A percentile compares a stretch with the other conserved stretches of the same genome.
phyloP scores from a whole-genome alignment of 2,888 invertebrate species.

The Lacanobia oleracea region DNA sequence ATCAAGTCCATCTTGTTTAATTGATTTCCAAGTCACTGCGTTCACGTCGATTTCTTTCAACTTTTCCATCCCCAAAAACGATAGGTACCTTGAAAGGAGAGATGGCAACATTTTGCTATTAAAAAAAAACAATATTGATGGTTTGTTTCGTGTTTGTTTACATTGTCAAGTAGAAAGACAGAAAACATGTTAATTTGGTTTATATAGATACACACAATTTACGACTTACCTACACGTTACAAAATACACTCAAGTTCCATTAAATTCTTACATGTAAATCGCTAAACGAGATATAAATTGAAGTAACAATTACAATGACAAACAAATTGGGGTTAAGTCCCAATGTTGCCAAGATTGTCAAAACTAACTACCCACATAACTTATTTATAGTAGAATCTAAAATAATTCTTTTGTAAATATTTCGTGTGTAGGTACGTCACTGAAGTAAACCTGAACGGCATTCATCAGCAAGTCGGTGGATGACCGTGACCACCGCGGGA shows the following conservation, averaged over 20 bases:
- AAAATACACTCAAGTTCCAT: background rate
- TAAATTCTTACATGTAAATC: background rate
- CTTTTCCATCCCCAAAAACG: conserved; percentile 65
- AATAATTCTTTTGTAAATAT: background rate
- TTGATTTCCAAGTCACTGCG: conserved; percentile 78
- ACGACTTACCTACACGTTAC: conserved; percentile 12
- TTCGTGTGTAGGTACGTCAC: background rate
- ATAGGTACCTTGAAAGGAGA: background rate
- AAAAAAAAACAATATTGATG: background rate
- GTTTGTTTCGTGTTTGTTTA: conserved; percentile 25
- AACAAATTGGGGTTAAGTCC: background rate
- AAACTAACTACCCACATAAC: background rate
- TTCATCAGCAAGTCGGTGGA: too few relatives aligned
- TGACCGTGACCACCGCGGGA: too few relatives aligned
- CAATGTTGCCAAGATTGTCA: conserved; percentile 38
- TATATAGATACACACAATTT: too few relatives aligned
- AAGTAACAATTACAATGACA: background rate
- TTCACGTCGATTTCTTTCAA: conserved; percentile 72
- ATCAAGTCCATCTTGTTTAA: conserved; percentile 89
- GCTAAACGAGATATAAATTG: background rate
- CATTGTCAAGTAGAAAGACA: background rate
- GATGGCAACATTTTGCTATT: conserved; percentile 38
- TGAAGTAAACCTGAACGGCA: too few relatives aligned
- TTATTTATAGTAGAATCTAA: conserved; percentile 4
- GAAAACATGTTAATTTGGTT: too few relatives aligned